Base-by-base conservation (phyloP, 2,888 invertebrate species). In the Margaritifera margaritifera region DNA sequence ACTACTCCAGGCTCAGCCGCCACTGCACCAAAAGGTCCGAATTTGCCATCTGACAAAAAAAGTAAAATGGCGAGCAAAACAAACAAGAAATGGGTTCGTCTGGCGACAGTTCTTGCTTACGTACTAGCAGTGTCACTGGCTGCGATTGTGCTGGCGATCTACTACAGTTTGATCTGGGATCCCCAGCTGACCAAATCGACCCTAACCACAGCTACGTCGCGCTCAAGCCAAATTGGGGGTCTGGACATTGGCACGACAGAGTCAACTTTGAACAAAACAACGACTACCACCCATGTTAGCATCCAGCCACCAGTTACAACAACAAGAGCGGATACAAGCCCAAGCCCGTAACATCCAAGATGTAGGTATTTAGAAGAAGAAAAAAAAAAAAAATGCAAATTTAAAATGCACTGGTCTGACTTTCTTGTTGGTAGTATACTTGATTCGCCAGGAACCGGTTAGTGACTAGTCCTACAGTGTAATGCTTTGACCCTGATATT, bases 91-190 rank as follows among this genome's bases (percentile, higher is more conserved):
- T 93, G 94, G 90, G 94, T 97, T 78, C 93, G 97, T 79, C 95
- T 97, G 83, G 92, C 97, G 86, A 97, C 97, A 27, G 97, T 98
- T 80, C 93, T 97, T 85, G 95, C 96, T 65, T 98, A 98, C 91
- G 94, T 97, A 80, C 94, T 97, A 90, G 95, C 96, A 89, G 97
- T 98, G 82, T 97, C 97, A 59, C 92, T 97, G 86, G 97, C 96
- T 25, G 97, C 97, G 64, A 96, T 97, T 85, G 95, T 97, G 92
- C 92, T 98, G 78, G 96, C 96, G 20, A 92, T 96, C 64, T 98
- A 97, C 92, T 98, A 98, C 92, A 94, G 96, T 84, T 95, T 97
- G 91, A 93, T 97, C 89, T 97, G 97, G 97, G 94, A 96, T 90
- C 96, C 96, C 25, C 93, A 93, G 69, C 75, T 87, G 22, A 85